Evolutionary conservation across 2,888 invertebrate species (phyloP).

Genomic region (Pterostichus madidus): DNA sequence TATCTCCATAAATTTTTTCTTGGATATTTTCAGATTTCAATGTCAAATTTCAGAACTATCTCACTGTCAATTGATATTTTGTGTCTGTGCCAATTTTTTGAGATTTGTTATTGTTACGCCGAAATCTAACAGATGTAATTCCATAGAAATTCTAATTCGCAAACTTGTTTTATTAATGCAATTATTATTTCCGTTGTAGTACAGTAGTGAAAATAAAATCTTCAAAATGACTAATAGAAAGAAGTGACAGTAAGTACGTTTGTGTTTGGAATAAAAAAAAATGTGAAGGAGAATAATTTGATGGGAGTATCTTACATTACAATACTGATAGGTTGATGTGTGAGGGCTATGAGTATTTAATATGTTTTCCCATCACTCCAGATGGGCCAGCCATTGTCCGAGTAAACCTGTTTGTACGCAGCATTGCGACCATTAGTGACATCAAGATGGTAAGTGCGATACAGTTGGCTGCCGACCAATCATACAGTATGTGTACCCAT

Average conservation of each 20-base stretch:
- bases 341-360: slow-evolving; percentile 63
- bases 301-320: slow-evolving; percentile 29
- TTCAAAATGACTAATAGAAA: not conserved
- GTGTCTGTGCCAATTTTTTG: slow-evolving; percentile 35
- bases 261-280: slow-evolving; percentile 21
- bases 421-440: slow-evolving; percentile 99
- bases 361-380: slow-evolving; percentile 77
- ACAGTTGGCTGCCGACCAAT: slow-evolving; percentile 70
- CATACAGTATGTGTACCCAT: slow-evolving; percentile 73
- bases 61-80: slow-evolving; percentile 41
- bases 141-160: not conserved
- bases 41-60: slow-evolving; percentile 47
- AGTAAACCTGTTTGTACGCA: slow-evolving; percentile 98
- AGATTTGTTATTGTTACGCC: slow-evolving; percentile 26
- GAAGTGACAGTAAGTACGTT: slow-evolving; percentile 8
- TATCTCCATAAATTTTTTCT: slow-evolving; percentile 5
- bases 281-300: not conserved
- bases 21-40: slow-evolving; percentile 47
- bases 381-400: slow-evolving; percentile 98
- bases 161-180: not conserved
- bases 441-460: slow-evolving; percentile 97
- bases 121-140: slow-evolving; percentile 15
- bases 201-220: not conserved
- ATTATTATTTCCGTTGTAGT: too few relatives aligned
- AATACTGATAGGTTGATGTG: slow-evolving; percentile 33